Percentiles rank a stretch among this genome's conserved stretches.
These are phyloP conservation scores for Hexactinellida sp. DNA, from an alignment of 37 sponge, comb jelly and placozoan genomes.

Conservation along the genomic window DNA sequence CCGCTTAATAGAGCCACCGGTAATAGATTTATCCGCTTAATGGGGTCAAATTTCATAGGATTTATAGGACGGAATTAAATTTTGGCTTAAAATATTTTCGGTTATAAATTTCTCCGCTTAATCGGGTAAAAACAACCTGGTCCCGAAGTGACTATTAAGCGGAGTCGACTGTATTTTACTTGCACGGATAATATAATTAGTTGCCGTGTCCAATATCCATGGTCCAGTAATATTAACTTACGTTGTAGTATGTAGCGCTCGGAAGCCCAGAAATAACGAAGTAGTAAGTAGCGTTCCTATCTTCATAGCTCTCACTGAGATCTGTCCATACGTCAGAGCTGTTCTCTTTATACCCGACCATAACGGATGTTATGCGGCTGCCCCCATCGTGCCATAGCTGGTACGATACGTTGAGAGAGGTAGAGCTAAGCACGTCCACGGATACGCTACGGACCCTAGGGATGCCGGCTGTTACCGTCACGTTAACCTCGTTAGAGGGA, in stretches of 20 bases:
- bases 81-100: too few relatives aligned
- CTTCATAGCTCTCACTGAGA: not conserved
- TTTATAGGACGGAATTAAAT: too few relatives aligned
- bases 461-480: not conserved
- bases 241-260: not conserved
- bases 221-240: not conserved
- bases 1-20: too few relatives aligned
- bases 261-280: not conserved
- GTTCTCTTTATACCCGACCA: not conserved
- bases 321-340: not conserved
- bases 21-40: too few relatives aligned
- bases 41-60: too few relatives aligned
- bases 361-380: not conserved
- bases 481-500: not conserved
- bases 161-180: too few relatives aligned
- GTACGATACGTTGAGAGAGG: not conserved
- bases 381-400: conserved; percentile 9
- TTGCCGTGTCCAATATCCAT: too few relatives aligned
- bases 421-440: not conserved
- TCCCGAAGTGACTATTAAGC: too few relatives aligned
- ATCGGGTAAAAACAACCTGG: too few relatives aligned
- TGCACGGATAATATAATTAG: too few relatives aligned
- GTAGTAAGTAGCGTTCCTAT: not conserved
- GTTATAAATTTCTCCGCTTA: too few relatives aligned
- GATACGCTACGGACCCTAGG: not conserved